Conservation (phyloP, 2,113 vertebrate genomes). For the Stercorarius parasiticus region DNA sequence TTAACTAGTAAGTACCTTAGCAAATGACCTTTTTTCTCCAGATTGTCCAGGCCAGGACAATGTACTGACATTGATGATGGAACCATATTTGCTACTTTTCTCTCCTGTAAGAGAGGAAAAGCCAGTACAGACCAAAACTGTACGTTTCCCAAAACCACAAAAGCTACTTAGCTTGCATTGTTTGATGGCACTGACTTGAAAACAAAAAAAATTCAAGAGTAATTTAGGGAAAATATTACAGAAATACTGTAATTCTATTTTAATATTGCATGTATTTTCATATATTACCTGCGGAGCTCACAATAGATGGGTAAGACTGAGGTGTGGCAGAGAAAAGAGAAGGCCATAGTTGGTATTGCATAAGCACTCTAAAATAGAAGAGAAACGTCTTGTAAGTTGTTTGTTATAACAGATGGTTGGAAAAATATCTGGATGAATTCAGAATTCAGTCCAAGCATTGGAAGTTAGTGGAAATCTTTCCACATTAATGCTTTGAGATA, state of each 20-base stretch:
- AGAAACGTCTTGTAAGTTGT: not conserved
- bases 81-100: not conserved
- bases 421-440: not conserved
- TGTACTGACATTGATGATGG: not conserved
- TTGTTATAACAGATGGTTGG: not conserved
- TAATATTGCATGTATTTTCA: not conserved
- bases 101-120: constrained; percentile 18
- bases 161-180: not conserved
- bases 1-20: not conserved
- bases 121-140: not conserved
- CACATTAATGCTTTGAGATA: not conserved
- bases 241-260: not conserved
- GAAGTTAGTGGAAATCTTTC: not conserved
- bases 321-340: constrained; percentile 98
- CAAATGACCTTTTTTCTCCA: not conserved
- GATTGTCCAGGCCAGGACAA: not conserved
- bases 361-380: constrained; percentile 86
- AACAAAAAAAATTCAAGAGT: not conserved
- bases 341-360: constrained; percentile 96
- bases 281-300: constrained; percentile 83
- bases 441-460: not conserved
- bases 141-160: not conserved
- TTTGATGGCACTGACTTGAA: not conserved
- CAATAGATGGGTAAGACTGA: constrained; percentile 95
- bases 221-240: not conserved